Conservation (phyloP, 2,797 vertebrate genomes). For the Adelosebastes latens region DNA sequence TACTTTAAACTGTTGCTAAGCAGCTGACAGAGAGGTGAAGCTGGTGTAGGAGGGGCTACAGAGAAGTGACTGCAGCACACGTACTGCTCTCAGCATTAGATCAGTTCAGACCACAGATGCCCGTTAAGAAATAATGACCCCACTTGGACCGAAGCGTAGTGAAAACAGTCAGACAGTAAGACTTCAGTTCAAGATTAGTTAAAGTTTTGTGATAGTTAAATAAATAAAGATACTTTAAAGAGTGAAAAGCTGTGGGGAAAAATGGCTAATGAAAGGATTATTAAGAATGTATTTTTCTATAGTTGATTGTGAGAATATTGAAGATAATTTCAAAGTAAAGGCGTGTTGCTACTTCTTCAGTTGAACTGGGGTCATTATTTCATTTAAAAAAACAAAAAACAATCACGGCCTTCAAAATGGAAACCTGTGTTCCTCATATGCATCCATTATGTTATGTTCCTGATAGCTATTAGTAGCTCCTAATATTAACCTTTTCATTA, state of each 20-base stretch:
- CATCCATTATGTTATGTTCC: constrained; percentile 25
- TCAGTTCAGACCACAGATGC: constrained; percentile 16
- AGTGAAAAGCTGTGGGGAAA: neutral
- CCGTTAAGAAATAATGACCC: constrained; percentile 40
- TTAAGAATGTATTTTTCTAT: constrained; percentile 54
- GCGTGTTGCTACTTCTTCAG: constrained; percentile 29
- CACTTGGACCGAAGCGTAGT: constrained; percentile 35
- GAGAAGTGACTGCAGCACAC: neutral
- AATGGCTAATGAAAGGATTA: neutral
- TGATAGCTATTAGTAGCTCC: constrained; percentile 21
- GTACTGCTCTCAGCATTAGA: constrained; percentile 11
- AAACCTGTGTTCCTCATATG: constrained; percentile 32
- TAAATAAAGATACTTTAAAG: constrained; percentile 8
- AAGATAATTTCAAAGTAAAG: constrained; percentile 29
- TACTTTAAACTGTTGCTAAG: neutral
- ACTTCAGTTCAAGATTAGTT: constrained; percentile 12
- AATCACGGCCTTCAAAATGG: constrained; percentile 26
- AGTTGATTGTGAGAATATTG: constrained; percentile 27
- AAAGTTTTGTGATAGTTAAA: constrained; percentile 10
- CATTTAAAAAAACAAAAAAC: neutral
- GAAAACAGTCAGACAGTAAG: neutral
- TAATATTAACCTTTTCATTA: neutral
- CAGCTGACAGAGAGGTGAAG: neutral
- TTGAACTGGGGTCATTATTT: constrained; percentile 45
- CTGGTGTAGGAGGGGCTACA: neutral